Conservation (phyloP, 2,113 vertebrate species). For the Amia ocellicauda region DNA sequence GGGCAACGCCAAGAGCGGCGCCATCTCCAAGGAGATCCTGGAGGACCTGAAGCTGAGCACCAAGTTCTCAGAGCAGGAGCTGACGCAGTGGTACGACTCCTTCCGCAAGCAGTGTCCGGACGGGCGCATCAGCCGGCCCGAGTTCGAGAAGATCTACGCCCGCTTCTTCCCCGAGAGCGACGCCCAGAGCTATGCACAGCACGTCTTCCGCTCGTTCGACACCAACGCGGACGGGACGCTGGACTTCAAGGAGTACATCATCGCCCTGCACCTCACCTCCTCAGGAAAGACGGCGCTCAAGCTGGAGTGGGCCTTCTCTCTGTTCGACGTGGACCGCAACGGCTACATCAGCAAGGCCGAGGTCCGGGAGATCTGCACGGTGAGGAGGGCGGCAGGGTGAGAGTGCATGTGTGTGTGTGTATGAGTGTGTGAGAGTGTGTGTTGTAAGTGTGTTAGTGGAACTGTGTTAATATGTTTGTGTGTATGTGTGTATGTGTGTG, state of each 20-base stretch:
- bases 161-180: slow-evolving; percentile 87
- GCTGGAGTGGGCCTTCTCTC: slow-evolving; percentile 90
- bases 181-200: slow-evolving; percentile 79
- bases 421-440: too few species aligned
- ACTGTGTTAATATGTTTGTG: too few species aligned
- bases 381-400: slow-evolving; percentile 27
- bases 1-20: slow-evolving; percentile 84
- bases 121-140: slow-evolving; percentile 72
- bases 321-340: slow-evolving; percentile 89
- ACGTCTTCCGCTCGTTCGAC: slow-evolving; percentile 93
- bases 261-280: slow-evolving; percentile 88
- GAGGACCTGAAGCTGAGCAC: slow-evolving; percentile 84
- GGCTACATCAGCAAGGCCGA: slow-evolving; percentile 86
- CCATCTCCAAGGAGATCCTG: slow-evolving; percentile 84
- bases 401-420: too few species aligned
- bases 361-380: slow-evolving; percentile 83
- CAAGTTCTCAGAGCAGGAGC: slow-evolving; percentile 75
- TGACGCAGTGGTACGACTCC: slow-evolving; percentile 82
- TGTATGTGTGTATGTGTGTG: too few species aligned
- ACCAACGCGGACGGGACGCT: slow-evolving; percentile 85
- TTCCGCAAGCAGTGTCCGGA: slow-evolving; percentile 84
- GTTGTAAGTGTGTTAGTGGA: too few species aligned
- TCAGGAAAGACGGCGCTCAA: slow-evolving; percentile 76
- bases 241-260: slow-evolving; percentile 92
- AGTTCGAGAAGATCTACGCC: slow-evolving; percentile 87